Conservation (phyloP, 92 coral and sea anemone species). For the Phenganax stokvisi region DNA sequence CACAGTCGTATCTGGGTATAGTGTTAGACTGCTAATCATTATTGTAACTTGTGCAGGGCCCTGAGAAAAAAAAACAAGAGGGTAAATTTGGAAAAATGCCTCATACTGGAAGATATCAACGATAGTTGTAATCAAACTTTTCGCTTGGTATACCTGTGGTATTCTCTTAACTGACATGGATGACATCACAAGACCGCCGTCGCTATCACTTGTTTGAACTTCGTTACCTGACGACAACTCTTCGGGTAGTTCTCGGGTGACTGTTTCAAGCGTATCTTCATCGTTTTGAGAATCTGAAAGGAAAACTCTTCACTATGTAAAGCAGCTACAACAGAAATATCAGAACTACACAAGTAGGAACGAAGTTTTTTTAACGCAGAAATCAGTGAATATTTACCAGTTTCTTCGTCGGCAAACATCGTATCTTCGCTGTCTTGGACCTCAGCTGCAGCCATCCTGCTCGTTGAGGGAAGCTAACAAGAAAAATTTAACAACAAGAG, state of each 20-base stretch:
- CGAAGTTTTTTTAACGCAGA: background rate
- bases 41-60: constrained; percentile 61
- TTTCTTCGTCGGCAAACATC: constrained; percentile 71
- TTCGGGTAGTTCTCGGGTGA: constrained; percentile 29
- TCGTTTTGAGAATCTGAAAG: constrained; percentile 13
- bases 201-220: constrained; percentile 84
- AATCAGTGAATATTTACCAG: constrained; percentile 38
- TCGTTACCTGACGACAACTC: constrained; percentile 49
- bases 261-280: constrained; percentile 18
- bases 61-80: constrained; percentile 35
- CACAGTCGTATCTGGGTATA: constrained; percentile 57
- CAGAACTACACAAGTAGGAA: background rate
- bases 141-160: constrained; percentile 45
- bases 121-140: background rate
- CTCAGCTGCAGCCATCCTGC: constrained; percentile 49
- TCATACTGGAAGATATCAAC: background rate
- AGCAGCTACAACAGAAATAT: background rate
- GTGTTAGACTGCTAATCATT: constrained; percentile 75
- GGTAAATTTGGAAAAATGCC: background rate
- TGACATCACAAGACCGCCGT: constrained; percentile 71
- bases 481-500: background rate
- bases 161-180: constrained; percentile 66
- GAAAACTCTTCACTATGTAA: background rate
- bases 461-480: constrained; percentile 29
- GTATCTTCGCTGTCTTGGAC: constrained; percentile 63